Evolutionary conservation across 2,888 invertebrate species (phyloP), one percentile per base, ranked within the genome.

Genomic region (Dorcus parallelipipedus): DNA sequence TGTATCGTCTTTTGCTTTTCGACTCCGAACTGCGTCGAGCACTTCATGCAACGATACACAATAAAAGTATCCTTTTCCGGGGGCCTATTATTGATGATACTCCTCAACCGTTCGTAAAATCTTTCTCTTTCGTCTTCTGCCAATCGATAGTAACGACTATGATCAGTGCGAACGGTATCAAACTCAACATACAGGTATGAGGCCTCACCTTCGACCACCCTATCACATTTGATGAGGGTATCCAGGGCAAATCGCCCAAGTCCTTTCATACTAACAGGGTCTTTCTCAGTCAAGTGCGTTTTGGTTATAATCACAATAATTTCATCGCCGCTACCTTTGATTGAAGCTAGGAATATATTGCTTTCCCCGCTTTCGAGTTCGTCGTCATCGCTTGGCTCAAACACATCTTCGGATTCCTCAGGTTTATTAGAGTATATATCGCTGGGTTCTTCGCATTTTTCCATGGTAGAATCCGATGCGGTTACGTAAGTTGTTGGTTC

Each of bases 31-130:
- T 84, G 81, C 8, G 83, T 79, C 3, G 81, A 80, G 66, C 88
- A 88, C 70, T 84, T 86, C 70, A 87, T 82, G 69, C 88, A 88
- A 63, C 78, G 78, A 69, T 81, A 84, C 3, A 80, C 71, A 26
- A 73, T 78, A 66, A 83, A 80, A 59, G 81, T 82, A 73, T 81
- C 78, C 65, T 80, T 66, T 51, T 67, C 65, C 33, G 65, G 62
- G 9, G 64, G 64, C 49, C 67, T 66, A 47, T 62, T 65, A 6
- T 65, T 63, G 33, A 75, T 67, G 43, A 72, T 70, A 33, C 68
- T 65, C n/a, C 66, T 64, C 3, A 78, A 60, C 52, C 64, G 64
- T 47, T 65, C 64, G 9, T 70, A 60, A 52, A 78, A 70, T 42
- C 67, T 66, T 69, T 83, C 81, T 64, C 85, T 82, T 40, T 80